Percentiles rank a stretch among this genome's conserved stretches.
Conservation (phyloP, 53 echinoderm and acorn worm species). For the Paelopatides confundens region DNA sequence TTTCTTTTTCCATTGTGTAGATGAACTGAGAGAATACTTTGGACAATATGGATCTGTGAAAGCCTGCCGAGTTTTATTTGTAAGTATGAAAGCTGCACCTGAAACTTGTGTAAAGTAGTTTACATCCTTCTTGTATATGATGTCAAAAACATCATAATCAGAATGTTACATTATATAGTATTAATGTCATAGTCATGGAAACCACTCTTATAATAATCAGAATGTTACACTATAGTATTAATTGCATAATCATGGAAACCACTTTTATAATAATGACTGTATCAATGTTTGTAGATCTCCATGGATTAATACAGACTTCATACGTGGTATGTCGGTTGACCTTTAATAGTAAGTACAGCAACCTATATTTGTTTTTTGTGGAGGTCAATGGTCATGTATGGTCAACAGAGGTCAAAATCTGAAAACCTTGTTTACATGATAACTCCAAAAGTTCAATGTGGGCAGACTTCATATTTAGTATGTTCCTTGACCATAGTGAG, state of each 20-base stretch:
- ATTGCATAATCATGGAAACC: too few species aligned
- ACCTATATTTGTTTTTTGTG: not conserved
- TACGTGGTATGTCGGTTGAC: too few species aligned
- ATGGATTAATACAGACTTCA: too few species aligned
- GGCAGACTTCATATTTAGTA: not conserved
- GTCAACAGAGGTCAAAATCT: not conserved
- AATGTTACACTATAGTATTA: too few species aligned
- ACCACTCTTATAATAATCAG: too few species aligned
- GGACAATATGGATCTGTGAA: slow-evolving; percentile 74
- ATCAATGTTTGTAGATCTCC: too few species aligned
- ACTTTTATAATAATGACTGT: too few species aligned
- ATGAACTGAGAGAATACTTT: slow-evolving; percentile 79
- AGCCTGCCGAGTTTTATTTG: slow-evolving; percentile 71
- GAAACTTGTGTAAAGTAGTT: not conserved
- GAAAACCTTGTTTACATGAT: not conserved
- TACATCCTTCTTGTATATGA: not conserved
- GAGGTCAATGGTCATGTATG: not conserved
- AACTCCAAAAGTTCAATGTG: not conserved
- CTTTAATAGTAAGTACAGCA: not conserved
- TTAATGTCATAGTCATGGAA: too few species aligned
- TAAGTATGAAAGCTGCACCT: slow-evolving; percentile 62
- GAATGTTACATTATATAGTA: too few species aligned
- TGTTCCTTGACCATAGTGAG: not conserved
- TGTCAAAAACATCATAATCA: too few species aligned
- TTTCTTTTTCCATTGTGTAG: slow-evolving; percentile 44